Percentiles rank a stretch among this genome's conserved stretches.
These are phyloP conservation scores for Euwallacea similis DNA, from an alignment of 1,140 invertebrate species.

Conservation along the genomic window DNA sequence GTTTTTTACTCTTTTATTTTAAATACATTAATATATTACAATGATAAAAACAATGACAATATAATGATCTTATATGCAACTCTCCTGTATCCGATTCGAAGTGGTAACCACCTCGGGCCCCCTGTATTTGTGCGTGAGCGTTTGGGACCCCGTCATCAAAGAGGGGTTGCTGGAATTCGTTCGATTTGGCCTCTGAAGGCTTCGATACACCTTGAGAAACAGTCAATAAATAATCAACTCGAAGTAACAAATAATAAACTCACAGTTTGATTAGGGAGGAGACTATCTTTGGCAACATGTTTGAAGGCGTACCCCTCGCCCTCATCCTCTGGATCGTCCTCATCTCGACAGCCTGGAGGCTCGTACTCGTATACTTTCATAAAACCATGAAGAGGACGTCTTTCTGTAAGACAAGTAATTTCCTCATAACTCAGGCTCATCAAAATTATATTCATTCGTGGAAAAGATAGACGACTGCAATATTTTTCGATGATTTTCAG, in stretches of 20 bases:
- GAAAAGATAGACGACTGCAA: background rate
- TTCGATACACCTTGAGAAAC: slow-evolving; percentile 64
- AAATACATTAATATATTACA: slow-evolving; percentile 54
- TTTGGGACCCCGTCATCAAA: slow-evolving; percentile 52
- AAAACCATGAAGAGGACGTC: slow-evolving; percentile 49
- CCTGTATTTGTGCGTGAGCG: slow-evolving; percentile 53
- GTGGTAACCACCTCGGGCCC: slow-evolving; percentile 77
- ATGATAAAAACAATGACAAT: slow-evolving; percentile 53
- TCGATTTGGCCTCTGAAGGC: slow-evolving; percentile 65
- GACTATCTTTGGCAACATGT: slow-evolving; percentile 54
- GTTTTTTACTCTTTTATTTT: slow-evolving; percentile 9
- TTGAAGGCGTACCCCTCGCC: slow-evolving; percentile 51
- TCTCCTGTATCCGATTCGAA: slow-evolving; percentile 81
- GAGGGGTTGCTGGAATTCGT: slow-evolving; percentile 54
- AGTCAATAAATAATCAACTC: background rate
- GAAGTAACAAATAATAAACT: slow-evolving; percentile 24
- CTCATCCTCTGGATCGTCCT: slow-evolving; percentile 50
- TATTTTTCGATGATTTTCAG: background rate
- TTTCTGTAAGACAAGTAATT: slow-evolving; percentile 43
- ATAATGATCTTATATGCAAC: slow-evolving; percentile 72
- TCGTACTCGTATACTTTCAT: slow-evolving; percentile 53
- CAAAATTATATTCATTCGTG: background rate
- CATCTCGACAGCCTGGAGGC: slow-evolving; percentile 47
- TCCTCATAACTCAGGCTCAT: background rate
- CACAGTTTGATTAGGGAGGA: slow-evolving; percentile 50